These are phyloP conservation scores for Octopus bimaculoides DNA, from an alignment of 1,140 invertebrate genomes.

Conservation along the genomic window DNA sequence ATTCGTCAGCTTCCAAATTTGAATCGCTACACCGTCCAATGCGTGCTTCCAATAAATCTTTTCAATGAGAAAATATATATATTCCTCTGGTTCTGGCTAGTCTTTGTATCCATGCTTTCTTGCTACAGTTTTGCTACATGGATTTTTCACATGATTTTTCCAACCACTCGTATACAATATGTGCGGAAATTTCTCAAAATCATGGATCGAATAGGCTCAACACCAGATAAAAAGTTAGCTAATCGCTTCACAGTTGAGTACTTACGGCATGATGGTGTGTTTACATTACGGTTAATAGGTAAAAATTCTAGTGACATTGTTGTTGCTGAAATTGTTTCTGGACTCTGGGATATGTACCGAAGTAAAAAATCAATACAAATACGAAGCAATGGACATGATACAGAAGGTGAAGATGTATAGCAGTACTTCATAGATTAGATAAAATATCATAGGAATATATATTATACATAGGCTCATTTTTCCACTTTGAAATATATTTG, in stretches of 20 bases:
- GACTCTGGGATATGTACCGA: conserved; percentile 52
- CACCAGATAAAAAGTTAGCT: conserved; percentile 48
- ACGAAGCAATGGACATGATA: conserved; percentile 39
- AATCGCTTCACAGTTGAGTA: conserved; percentile 50
- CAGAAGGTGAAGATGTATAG: conserved; percentile 50
- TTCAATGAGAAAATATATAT: conserved; percentile 64
- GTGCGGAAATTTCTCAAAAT: conserved; percentile 56
- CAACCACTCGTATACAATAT: conserved; percentile 52
- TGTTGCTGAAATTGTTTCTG: conserved; percentile 52
- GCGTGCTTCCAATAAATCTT: conserved; percentile 62
- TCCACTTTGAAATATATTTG: background rate
- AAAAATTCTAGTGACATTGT: conserved; percentile 56
- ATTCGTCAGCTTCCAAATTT: conserved; percentile 59
- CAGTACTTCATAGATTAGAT: conserved; percentile 18
- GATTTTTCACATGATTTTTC: conserved; percentile 54
- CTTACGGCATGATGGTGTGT: conserved; percentile 52
- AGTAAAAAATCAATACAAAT: conserved; percentile 51
- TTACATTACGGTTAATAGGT: conserved; percentile 51
- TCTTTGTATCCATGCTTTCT: conserved; percentile 59
- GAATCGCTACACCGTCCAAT: conserved; percentile 61
- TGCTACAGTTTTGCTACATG: conserved; percentile 54
- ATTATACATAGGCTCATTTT: background rate
- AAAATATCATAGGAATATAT: conserved; percentile 3
- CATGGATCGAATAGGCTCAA: conserved; percentile 49
- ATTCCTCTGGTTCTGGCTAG: conserved; percentile 63